Evolutionary conservation across 2,888 invertebrate genomes (phyloP).

Genomic region (Clanis bilineata): DNA sequence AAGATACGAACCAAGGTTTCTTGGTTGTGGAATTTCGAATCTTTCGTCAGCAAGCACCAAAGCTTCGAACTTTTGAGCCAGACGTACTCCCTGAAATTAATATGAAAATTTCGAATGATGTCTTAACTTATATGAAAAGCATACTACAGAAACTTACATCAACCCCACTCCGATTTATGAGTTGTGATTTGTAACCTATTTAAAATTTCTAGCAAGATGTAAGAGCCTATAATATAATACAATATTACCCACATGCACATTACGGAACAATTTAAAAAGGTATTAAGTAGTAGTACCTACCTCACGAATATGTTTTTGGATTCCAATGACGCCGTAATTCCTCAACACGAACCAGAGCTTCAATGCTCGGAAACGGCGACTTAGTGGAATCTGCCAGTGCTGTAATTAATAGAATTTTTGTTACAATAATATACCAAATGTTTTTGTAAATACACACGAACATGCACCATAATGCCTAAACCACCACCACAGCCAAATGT

Average conservation of each 20-base stretch:
- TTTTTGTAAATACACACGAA: neutral
- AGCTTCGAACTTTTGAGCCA: conserved; percentile 95
- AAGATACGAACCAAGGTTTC: conserved; percentile 85
- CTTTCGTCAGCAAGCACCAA: conserved; percentile 90
- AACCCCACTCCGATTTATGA: too few species aligned
- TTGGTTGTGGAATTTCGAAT: conserved; percentile 94
- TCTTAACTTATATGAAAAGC: too few species aligned
- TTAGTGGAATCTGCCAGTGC: conserved; percentile 99
- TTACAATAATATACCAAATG: neutral
- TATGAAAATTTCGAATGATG: neutral
- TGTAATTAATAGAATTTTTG: conserved; percentile 57
- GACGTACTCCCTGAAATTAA: conserved; percentile 87
- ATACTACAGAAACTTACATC: too few species aligned
- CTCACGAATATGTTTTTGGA: conserved; percentile 96
- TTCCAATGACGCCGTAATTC: conserved; percentile 93
- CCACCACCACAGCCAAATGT: neutral
- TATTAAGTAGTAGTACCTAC: conserved; percentile 63
- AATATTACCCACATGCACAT: too few species aligned
- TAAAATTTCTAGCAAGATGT: too few species aligned
- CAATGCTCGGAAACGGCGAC: conserved; percentile 94
- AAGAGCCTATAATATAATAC: too few species aligned
- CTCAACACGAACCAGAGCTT: conserved; percentile 99
- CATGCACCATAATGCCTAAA: neutral
- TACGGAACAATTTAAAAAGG: too few species aligned
- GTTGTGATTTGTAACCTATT: too few species aligned